Percentiles rank a stretch among this genome's conserved stretches.
Conservation (phyloP, 2,888 invertebrate species). For the Luffia ferchaultella region DNA sequence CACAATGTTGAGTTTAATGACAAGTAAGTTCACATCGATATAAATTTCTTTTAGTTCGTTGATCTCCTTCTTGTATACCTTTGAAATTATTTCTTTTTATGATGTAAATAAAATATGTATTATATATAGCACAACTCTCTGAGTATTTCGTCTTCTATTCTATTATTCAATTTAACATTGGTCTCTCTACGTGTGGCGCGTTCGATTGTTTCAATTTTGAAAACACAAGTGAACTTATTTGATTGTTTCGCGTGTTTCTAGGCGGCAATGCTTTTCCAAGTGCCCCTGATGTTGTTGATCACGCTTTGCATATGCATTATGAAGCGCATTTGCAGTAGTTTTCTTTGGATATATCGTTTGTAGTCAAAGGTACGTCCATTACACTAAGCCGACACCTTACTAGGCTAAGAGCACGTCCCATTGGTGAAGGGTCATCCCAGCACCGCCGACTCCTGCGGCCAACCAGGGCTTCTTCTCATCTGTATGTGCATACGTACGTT, state of each 20-base stretch:
- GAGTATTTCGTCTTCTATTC: too few species aligned
- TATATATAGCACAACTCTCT: too few species aligned
- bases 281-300: constrained; percentile 68
- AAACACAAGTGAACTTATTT: constrained; percentile 35
- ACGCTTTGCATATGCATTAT: constrained; percentile 69
- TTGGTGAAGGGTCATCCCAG: constrained; percentile 35
- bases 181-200: background rate
- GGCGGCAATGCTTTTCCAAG: constrained; percentile 65
- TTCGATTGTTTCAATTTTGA: constrained; percentile 6
- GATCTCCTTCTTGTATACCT: too few species aligned
- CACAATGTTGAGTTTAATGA: too few species aligned
- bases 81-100: too few species aligned
- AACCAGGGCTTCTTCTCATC: background rate
- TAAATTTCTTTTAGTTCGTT: too few species aligned
- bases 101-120: too few species aligned
- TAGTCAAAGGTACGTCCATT: constrained; percentile 67
- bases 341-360: constrained; percentile 68
- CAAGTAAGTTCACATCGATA: too few species aligned
- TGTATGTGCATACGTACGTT: background rate
- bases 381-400: constrained; percentile 54
- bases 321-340: constrained; percentile 69
- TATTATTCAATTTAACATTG: too few species aligned
- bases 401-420: constrained; percentile 42
- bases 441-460: background rate
- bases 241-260: constrained; percentile 63